These are phyloP conservation scores for Typhlichthys subterraneus DNA, from an alignment of 2,797 vertebrate genomes.

Conservation along the genomic window DNA sequence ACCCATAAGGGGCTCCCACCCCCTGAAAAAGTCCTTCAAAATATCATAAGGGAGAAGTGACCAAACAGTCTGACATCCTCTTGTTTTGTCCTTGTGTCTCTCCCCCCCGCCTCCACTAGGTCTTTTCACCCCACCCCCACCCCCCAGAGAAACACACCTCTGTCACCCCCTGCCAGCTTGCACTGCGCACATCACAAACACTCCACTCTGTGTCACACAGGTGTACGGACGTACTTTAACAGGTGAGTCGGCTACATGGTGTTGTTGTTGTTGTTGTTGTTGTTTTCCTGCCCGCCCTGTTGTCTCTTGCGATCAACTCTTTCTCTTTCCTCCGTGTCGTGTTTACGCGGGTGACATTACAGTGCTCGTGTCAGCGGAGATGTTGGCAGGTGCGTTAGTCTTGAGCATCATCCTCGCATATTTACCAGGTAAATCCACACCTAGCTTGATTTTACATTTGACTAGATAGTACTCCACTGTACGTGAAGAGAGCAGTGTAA, in stretches of 20 bases:
- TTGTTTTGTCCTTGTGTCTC: conserved; percentile 27
- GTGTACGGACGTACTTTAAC: conserved; percentile 46
- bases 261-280: not conserved
- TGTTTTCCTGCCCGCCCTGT: not conserved
- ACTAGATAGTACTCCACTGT: not conserved
- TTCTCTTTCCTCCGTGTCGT: not conserved
- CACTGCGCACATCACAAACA: conserved; percentile 10
- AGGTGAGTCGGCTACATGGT: conserved; percentile 38
- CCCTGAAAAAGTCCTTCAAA: conserved; percentile 1
- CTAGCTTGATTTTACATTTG: not conserved
- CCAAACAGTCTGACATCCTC: conserved; percentile 18
- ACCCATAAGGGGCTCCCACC: no score
- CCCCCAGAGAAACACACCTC: conserved; percentile 35
- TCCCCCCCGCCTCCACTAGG: conserved; percentile 25
- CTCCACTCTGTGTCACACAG: conserved; percentile 16
- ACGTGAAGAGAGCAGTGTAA: not conserved
- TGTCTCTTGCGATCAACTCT: conserved; percentile 20
- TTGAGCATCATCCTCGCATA: conserved; percentile 64
- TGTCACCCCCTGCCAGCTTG: conserved; percentile 17
- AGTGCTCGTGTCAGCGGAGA: conserved; percentile 69
- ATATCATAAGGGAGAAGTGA: no score
- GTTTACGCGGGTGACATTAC: conserved; percentile 30
- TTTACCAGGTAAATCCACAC: conserved; percentile 71
- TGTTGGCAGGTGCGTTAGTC: conserved; percentile 73
- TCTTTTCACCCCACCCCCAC: conserved; percentile 29